phyloP scores from a whole-genome alignment of 2,113 vertebrate genomes.

The Climacteris rufus region DNA sequence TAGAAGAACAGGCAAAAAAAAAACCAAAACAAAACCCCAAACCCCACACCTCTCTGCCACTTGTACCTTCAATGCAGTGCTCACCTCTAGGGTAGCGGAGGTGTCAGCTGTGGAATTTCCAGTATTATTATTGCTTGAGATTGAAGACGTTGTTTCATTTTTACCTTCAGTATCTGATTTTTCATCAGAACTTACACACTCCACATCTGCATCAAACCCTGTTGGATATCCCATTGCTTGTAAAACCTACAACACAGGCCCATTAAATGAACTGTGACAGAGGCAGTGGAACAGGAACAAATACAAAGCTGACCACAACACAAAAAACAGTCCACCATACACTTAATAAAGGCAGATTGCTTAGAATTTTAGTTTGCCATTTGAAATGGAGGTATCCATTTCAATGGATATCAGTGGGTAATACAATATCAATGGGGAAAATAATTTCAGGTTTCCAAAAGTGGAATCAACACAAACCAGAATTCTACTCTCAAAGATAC shows the following conservation, averaged over 20 bases:
- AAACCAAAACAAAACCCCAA: rapidly evolving
- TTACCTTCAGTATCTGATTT: constrained; percentile 97
- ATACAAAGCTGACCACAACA: background rate
- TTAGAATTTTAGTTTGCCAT: background rate
- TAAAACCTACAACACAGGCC: constrained; percentile 81
- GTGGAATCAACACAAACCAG: background rate
- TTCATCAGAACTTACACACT: constrained; percentile 96
- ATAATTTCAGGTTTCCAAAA: background rate
- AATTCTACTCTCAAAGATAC: background rate
- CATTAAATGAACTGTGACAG: background rate
- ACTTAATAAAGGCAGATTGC: background rate
- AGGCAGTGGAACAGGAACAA: background rate
- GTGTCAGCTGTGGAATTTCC: constrained; percentile 88
- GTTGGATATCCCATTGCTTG: constrained; percentile 98
- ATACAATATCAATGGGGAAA: background rate
- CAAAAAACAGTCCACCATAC: background rate
- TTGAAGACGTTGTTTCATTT: constrained; percentile 87
- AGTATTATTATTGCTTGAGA: constrained; percentile 97
- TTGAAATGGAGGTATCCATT: background rate
- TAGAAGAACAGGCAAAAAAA: background rate
- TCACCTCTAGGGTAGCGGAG: constrained; percentile 95
- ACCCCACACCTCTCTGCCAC: background rate
- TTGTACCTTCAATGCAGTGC: background rate
- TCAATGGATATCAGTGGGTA: background rate
- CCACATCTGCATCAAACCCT: constrained; percentile 93